Percentiles rank a stretch among this genome's conserved stretches.
These are phyloP conservation scores for Athene noctua DNA, from an alignment of 2,113 vertebrate species.

Conservation along the genomic window DNA sequence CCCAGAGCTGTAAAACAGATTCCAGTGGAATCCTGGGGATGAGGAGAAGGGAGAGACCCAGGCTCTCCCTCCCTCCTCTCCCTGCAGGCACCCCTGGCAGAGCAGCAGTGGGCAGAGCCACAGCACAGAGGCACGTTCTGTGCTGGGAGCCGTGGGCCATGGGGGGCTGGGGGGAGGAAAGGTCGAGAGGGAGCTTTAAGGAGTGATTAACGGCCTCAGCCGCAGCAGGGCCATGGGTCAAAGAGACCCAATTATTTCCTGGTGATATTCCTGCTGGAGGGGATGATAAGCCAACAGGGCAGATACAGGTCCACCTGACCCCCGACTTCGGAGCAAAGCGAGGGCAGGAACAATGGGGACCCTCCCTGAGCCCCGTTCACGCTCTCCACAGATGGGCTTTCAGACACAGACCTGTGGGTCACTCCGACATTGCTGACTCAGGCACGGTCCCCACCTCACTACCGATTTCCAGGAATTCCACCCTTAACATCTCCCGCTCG, in stretches of 20 bases:
- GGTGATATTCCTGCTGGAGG: neutral
- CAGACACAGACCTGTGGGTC: neutral
- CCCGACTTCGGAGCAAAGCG: neutral
- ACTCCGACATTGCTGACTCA: neutral
- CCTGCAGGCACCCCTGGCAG: neutral
- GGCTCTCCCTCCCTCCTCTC: neutral
- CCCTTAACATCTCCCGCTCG: neutral
- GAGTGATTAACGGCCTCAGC: neutral
- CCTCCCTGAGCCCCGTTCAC: neutral
- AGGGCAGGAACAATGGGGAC: neutral
- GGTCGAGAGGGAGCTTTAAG: neutral
- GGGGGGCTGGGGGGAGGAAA: accelerated
- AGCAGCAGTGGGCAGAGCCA: neutral
- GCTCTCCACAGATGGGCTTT: neutral
- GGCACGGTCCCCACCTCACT: neutral
- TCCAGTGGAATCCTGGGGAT: neutral
- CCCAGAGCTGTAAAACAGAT: neutral
- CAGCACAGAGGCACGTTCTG: neutral
- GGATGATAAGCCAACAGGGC: accelerated
- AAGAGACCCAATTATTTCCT: neutral
- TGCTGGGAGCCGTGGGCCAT: accelerated
- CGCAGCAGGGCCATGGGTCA: neutral
- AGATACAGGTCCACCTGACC: neutral
- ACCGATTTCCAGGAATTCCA: neutral
- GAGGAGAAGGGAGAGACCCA: neutral